Conservation (phyloP, 2,797 vertebrate species). For the Pangasius krempfi region DNA sequence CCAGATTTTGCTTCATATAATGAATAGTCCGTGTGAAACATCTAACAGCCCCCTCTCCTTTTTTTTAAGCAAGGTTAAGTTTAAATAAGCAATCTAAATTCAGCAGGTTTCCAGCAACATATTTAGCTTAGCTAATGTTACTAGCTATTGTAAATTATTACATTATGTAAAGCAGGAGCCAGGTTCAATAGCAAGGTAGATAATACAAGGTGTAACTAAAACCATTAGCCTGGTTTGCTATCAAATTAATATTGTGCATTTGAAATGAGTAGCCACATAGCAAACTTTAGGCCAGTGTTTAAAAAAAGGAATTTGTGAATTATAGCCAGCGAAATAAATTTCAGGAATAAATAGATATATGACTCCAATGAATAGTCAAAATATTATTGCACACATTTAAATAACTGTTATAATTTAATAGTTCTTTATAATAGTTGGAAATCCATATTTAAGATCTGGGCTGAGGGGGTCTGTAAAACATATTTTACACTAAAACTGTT, state of each 20-base stretch:
- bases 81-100: not conserved
- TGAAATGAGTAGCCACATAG: not conserved
- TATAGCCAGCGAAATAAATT: not conserved
- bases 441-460: no score
- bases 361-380: not conserved
- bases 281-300: not conserved
- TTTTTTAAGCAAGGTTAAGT: not conserved
- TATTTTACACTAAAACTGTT: not conserved
- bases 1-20: not conserved
- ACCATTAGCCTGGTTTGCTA: not conserved
- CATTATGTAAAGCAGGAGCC: not conserved
- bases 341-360: not conserved
- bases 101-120: not conserved
- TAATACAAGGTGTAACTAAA: not conserved
- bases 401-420: not conserved
- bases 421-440: not conserved
- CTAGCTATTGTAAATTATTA: not conserved
- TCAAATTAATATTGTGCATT: not conserved
- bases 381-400: not conserved
- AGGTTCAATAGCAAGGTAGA: not conserved
- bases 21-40: not conserved
- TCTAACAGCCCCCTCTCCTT: not conserved
- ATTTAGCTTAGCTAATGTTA: not conserved
- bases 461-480: not conserved
- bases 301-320: not conserved